phyloP scores from a whole-genome alignment of 2,113 vertebrate genomes.

The Noctilio leporinus region DNA sequence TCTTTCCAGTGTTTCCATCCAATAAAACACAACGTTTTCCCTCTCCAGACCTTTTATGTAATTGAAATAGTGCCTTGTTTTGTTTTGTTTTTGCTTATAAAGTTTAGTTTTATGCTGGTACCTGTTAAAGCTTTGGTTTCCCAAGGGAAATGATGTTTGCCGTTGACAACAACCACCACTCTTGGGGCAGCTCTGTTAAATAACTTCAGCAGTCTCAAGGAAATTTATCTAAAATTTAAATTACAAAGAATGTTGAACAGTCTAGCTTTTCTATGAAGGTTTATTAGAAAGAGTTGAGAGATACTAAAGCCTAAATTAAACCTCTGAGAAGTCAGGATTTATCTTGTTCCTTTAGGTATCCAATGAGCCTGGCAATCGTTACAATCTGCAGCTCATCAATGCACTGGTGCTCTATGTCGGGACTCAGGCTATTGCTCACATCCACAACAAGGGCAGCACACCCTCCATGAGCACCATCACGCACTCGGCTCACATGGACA shows the following conservation, averaged over 20 bases:
- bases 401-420: constrained; percentile 98
- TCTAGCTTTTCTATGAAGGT: not conserved
- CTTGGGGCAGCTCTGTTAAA: not conserved
- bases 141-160: not conserved
- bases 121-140: not conserved
- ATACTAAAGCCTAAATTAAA: not conserved
- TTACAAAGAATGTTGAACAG: not conserved
- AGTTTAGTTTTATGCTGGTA: not conserved
- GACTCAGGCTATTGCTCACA: constrained; percentile 98
- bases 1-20: not conserved
- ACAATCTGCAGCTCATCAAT: constrained; percentile 99
- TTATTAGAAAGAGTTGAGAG: not conserved
- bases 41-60: not conserved
- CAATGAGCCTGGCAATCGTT: constrained; percentile 97
- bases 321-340: not conserved
- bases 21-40: not conserved
- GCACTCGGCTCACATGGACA: constrained; percentile 99
- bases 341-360: constrained; percentile 86
- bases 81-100: not conserved
- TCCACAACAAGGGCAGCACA: constrained; percentile 99
- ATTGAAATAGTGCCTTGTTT: not conserved
- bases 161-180: not conserved
- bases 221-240: not conserved
- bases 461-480: constrained; percentile 99
- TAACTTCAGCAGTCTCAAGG: not conserved